These are phyloP conservation scores for Falcunculus frontatus DNA, from an alignment of 2,113 vertebrate genomes.

Conservation along the genomic window DNA sequence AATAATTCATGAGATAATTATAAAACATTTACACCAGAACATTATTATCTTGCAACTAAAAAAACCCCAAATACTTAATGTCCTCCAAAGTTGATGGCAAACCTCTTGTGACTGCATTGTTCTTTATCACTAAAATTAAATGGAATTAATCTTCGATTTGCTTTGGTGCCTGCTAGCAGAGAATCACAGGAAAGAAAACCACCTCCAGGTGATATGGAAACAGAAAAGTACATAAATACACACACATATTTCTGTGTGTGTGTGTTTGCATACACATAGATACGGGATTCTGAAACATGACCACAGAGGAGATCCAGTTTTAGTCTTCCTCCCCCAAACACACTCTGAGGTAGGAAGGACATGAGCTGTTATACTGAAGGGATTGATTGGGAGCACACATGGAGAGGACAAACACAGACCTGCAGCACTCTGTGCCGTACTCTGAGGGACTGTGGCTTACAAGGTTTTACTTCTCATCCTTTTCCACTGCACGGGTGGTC, in stretches of 20 bases:
- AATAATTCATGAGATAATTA: constrained; percentile 68
- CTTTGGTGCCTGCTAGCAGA: background rate
- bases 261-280: background rate
- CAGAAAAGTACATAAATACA: background rate
- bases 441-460: background rate
- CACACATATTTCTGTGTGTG: fast-evolving
- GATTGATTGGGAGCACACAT: fast-evolving
- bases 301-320: background rate
- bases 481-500: background rate
- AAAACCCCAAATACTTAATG: background rate
- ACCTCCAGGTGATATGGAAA: background rate
- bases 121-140: constrained; percentile 25
- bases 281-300: background rate
- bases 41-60: constrained; percentile 43
- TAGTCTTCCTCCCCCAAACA: background rate
- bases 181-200: background rate
- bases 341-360: background rate
- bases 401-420: background rate
- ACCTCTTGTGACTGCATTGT: background rate
- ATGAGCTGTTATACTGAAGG: background rate
- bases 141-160: background rate
- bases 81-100: constrained; percentile 7
- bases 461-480: background rate
- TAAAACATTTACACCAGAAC: constrained; percentile 65
- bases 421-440: background rate